Evolutionary conservation across 2,888 invertebrate species (phyloP), one percentile per base, ranked within the genome.

Genomic region (Ferrisia virgata): DNA sequence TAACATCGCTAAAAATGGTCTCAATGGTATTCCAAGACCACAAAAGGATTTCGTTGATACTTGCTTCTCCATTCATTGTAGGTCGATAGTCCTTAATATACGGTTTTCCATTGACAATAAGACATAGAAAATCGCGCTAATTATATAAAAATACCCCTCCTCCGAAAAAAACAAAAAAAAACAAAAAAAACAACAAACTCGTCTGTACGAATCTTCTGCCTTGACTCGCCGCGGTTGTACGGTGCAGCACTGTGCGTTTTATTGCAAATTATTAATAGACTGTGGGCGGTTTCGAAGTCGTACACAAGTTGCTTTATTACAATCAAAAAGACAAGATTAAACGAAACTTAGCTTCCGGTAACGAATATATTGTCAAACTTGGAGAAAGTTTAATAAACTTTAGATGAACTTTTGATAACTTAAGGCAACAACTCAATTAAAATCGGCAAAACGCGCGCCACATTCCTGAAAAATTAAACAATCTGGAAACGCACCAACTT

Each of bases 261-360:
- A 33, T 76, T 76, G 72, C 72, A 36, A 76, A 76, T 76, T 79
- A 79, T 79, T 79, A 79, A 79, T 79, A 79, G 39, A 79, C 79
- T 76, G 79, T 40, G 40, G 47, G 79, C 79, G 79, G 79, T 47
- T 81, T 81, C 28, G 22, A 81, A 58, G 58, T 81, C 81, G 58
- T 36, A 36, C 31, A 81, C 31, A 81, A 36, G 53, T 58, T 81
- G 53, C 72, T 81, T 81, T 58, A 81, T 81, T 58, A 81, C 58
- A 47, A 47, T 33, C 81, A 81, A 76, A 83, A 72, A 76, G 72
- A 83, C 39, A 39, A 83, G 39, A 40, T 43, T 39, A 83, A 40
- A 83, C 72, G 72, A 72, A 83, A 83, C 43, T 83, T 83, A 43
- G 83, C 83, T 83, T 83, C 83, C 83, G 83, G 83, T 83, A 83